Base-by-base conservation (phyloP, 2,888 invertebrate species). In the Brachyptera risi region DNA sequence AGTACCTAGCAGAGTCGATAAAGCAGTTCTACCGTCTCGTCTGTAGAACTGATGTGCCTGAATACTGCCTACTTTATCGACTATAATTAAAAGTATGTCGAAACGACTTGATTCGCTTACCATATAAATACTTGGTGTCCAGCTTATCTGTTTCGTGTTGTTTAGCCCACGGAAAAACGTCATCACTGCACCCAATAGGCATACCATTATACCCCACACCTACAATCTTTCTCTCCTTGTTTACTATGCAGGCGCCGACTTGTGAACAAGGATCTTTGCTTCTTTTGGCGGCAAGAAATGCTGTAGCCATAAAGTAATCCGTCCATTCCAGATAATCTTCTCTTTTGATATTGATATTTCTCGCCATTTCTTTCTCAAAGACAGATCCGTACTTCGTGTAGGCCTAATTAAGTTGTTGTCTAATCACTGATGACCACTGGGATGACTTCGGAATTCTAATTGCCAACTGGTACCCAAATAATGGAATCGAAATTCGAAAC, bases 131-230 rank as follows among this genome's bases (percentile, higher is more conserved):
- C 79, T 98, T 98, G 57, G 83, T 88, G 42, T 92, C 82, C 59
- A 90, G 74, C 13, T 76, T 73, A 68, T 84, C 76, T 0, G 74
- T 11, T 31, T 54, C 54, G 11, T 9, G 11, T 35, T 54, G 35
- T 37, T 54, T 54, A 13, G 35, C 35, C 98, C 98, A 99, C 0
- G 97, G 92, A 75, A 96, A 90, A 19, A 81, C 78, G 72, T 95
- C 90, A 75, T 98, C 97, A 70, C 77, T 78, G 71, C 96, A 97
- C 3, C 92, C 93, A 61, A 77, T 83, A 0, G 98, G 98, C 88
- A 98, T 93, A 1, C 98, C 97, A 81, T 99, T 99, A 72, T 98
- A 99, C 64, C 98, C 98, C 63, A 95, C 82, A 21, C 93, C 93
- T 49, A 99, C 89, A 69, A 99, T 91, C 74, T 86, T 87, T 47